Conservation (phyloP, 1,140 invertebrate species). For the Ylistrum balloti region DNA sequence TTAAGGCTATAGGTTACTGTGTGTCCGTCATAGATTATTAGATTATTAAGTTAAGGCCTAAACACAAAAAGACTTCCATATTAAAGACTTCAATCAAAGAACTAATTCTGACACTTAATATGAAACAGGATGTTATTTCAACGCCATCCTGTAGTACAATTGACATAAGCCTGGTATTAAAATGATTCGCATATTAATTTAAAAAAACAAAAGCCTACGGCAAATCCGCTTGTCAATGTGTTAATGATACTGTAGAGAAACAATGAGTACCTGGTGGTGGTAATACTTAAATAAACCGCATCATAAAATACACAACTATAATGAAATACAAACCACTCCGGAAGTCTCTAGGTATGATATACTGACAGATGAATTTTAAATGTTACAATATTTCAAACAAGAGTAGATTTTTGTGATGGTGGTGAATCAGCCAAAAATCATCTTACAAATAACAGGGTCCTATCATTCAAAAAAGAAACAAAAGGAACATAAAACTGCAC, state of each 20-base stretch:
- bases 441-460: not conserved
- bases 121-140: not conserved
- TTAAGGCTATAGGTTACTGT: too few relatives aligned
- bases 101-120: not conserved
- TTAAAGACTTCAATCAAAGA: too few relatives aligned
- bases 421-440: not conserved
- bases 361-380: constrained; percentile 26
- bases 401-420: not conserved
- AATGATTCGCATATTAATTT: not conserved
- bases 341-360: not conserved
- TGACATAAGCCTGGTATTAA: not conserved
- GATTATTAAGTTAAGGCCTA: too few relatives aligned
- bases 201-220: not conserved
- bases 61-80: too few relatives aligned
- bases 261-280: not conserved
- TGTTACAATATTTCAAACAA: not conserved
- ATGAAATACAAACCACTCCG: not conserved
- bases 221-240: not conserved
- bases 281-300: not conserved
- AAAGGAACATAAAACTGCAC: not conserved
- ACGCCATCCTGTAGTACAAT: not conserved
- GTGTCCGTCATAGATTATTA: too few relatives aligned
- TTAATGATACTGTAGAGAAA: not conserved
- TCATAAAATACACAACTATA: not conserved
- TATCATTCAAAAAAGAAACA: not conserved